phyloP scores from a whole-genome alignment of 2,113 vertebrate genomes.

The Pseudorhombus dupliciocellatus region DNA sequence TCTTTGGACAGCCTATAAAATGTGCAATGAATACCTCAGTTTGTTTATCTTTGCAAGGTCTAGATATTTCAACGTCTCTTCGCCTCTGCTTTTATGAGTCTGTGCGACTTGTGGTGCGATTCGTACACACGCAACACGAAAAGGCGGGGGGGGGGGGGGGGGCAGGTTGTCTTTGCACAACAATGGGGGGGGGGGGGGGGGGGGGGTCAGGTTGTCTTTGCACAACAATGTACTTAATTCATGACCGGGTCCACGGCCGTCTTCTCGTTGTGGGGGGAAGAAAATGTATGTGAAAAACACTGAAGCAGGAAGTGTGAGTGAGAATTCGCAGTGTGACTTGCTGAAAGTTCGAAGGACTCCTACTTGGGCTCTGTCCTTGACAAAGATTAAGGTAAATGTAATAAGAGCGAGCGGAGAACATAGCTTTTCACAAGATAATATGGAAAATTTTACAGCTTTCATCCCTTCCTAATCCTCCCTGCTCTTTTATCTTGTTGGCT shows the following conservation, averaged over 20 bases:
- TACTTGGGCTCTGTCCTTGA: constrained; percentile 63
- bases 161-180: too few relatives aligned
- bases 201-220: constrained; percentile 65
- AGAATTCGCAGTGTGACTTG: constrained; percentile 42
- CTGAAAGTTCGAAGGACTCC: constrained; percentile 64
- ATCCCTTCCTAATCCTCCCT: constrained; percentile 81
- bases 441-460: constrained; percentile 84
- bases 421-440: constrained; percentile 83
- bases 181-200: constrained; percentile 5
- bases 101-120: constrained; percentile 71
- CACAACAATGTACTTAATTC: constrained; percentile 63
- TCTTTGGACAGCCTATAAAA: constrained; percentile 81
- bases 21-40: constrained; percentile 81
- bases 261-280: constrained; percentile 40
- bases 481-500: constrained; percentile 84
- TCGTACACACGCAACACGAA: constrained; percentile 75
- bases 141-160: constrained; percentile 34
- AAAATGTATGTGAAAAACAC: constrained; percentile 50
- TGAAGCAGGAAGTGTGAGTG: constrained; percentile 29
- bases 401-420: constrained; percentile 73
- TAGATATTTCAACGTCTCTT: constrained; percentile 82
- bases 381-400: constrained; percentile 78
- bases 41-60: constrained; percentile 85
- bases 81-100: constrained; percentile 80
- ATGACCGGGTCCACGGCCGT: constrained; percentile 18